Percentiles rank a stretch among this genome's conserved stretches.
Conservation (phyloP, 2,113 vertebrate genomes). For the Aramus guarauna region DNA sequence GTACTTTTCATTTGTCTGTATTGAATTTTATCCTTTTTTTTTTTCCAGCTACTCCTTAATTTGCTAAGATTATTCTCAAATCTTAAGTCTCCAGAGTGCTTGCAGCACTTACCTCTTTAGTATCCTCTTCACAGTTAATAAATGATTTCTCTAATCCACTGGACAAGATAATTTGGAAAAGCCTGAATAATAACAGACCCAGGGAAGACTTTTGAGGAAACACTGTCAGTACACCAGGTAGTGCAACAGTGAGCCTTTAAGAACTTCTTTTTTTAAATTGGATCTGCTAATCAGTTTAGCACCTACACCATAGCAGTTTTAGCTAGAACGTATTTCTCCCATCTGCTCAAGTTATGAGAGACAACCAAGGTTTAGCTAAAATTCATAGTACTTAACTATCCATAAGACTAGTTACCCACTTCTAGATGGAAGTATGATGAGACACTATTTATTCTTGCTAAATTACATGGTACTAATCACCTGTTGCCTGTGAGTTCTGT, state of each 20-base stretch:
- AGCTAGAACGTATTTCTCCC: neutral
- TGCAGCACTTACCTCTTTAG: conserved; percentile 19
- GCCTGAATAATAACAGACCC: neutral
- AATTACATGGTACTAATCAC: neutral
- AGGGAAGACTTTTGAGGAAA: neutral
- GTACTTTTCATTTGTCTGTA: conserved; percentile 26
- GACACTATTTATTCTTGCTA: neutral
- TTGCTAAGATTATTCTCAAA: conserved; percentile 32
- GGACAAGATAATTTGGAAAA: conserved; percentile 32
- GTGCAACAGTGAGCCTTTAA: neutral
- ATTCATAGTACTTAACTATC: neutral
- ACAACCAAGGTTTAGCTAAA: neutral
- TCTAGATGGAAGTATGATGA: neutral
- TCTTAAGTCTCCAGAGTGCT: conserved; percentile 2
- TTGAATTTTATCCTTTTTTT: conserved; percentile 33
- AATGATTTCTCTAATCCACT: conserved; percentile 39
- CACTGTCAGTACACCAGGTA: neutral
- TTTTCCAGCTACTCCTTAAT: neutral
- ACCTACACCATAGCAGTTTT: neutral
- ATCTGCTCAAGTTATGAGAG: neutral
- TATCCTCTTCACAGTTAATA: conserved; percentile 33
- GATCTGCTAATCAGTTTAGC: neutral
- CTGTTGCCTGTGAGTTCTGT: neutral
- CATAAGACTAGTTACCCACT: neutral
- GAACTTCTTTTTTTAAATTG: neutral